phyloP scores from a whole-genome alignment of 2,888 invertebrate genomes.

The Rhingia rostrata region DNA sequence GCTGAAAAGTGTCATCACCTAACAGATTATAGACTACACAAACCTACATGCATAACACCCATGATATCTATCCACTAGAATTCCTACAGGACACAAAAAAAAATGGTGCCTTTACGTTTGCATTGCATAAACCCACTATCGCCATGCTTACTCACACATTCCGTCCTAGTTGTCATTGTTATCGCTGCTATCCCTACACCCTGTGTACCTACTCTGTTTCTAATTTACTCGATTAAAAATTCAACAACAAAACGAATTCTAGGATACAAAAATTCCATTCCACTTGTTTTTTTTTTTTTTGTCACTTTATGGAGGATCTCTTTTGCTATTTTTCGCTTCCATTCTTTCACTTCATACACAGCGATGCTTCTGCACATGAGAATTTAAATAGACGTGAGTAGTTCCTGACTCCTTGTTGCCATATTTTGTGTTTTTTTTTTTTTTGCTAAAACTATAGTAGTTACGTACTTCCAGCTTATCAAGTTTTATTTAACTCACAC shows the following conservation, averaged over 20 bases:
- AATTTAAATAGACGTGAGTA: constrained; percentile 25
- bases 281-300: background rate
- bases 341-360: background rate
- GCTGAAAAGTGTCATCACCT: no score
- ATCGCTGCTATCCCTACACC: constrained; percentile 19
- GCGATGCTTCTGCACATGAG: constrained; percentile 1
- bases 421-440: constrained; percentile 18
- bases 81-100: no score
- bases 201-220: constrained; percentile 20
- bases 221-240: constrained; percentile 63
- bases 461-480: constrained; percentile 37
- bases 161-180: constrained; percentile 45
- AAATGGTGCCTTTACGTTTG: no score
- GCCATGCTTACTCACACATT: background rate
- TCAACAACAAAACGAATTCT: constrained; percentile 40
- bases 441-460: constrained; percentile 33
- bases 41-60: no score
- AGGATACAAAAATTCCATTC: constrained; percentile 16
- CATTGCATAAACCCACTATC: no score
- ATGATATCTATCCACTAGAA: no score
- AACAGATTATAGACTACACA: no score
- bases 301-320: background rate
- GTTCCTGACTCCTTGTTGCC: constrained; percentile 28
- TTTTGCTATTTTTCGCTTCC: background rate
- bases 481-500: constrained; percentile 9